Conservation (phyloP, 2,113 vertebrate genomes). For the Pollachius pollachius region DNA sequence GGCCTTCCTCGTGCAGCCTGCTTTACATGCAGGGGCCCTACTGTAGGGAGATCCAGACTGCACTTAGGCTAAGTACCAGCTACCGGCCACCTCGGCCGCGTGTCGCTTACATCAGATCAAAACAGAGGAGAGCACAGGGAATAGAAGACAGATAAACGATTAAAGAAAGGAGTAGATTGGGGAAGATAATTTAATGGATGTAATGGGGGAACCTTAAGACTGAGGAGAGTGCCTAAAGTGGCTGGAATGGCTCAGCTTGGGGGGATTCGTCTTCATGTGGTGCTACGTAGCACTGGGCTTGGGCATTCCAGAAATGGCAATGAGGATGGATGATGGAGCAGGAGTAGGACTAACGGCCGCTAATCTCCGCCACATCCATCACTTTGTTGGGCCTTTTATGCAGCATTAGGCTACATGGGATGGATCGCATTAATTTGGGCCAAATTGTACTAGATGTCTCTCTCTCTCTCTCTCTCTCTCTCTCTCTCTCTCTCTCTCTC, state of each 20-base stretch:
- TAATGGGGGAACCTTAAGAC: conserved; percentile 1
- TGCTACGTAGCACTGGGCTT: not conserved
- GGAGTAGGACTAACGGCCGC: not conserved
- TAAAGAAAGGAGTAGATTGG: not conserved
- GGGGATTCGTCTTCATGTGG: not conserved
- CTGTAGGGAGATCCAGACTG: conserved; percentile 17
- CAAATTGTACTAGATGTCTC: not conserved
- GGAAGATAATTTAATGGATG: not conserved
- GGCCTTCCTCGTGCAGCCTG: not conserved
- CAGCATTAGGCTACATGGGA: not conserved
- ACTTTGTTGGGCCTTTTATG: not conserved
- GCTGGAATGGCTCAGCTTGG: not conserved
- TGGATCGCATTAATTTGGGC: not conserved
- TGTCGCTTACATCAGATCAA: conserved; percentile 8
- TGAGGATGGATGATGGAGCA: not conserved
- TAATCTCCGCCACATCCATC: not conserved
- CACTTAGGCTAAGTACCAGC: conserved; percentile 38
- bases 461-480: not conserved
- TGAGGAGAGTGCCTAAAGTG: not conserved
- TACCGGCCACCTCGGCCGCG: conserved; percentile 29
- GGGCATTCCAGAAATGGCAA: not conserved
- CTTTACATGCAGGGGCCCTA: conserved; percentile 28
- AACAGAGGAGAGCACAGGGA: conserved; percentile 3
- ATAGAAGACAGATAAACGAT: conserved; percentile 1
- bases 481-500: conserved; percentile 1